Percentiles rank a stretch among this genome's conserved stretches.
Evolutionary conservation across 1,140 invertebrate genomes (phyloP).

Genomic region (Matsumurasca onukii): DNA sequence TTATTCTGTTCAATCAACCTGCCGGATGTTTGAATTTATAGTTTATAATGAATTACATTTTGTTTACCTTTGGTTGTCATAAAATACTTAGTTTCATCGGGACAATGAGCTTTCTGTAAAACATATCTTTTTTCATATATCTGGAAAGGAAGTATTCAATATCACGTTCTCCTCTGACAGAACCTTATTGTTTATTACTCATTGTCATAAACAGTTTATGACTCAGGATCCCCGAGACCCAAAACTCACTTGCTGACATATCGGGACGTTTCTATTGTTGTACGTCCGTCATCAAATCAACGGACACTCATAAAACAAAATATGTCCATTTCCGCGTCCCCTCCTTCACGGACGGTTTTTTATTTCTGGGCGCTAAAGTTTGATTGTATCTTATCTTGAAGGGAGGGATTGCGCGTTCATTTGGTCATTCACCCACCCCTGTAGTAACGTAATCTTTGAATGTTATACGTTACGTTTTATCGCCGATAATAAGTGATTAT

Average conservation of each 20-base stretch:
- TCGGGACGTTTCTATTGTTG: background rate
- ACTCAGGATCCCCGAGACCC: background rate
- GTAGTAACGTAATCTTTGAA: background rate
- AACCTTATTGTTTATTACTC: too few species aligned
- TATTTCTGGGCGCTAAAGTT: conserved; percentile 25
- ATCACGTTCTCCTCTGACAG: too few species aligned
- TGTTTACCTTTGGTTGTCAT: too few species aligned
- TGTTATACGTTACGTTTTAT: background rate
- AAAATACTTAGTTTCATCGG: too few species aligned
- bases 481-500: background rate
- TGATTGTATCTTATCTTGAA: background rate
- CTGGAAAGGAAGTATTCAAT: too few species aligned
- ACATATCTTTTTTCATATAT: too few species aligned
- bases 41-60: too few species aligned
- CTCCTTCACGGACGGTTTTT: background rate
- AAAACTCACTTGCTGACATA: background rate
- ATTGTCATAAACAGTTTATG: too few species aligned
- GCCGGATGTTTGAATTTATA: too few species aligned
- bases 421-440: background rate
- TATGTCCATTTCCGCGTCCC: conserved; percentile 2
- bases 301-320: conserved; percentile 20
- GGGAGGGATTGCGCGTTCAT: too few species aligned
- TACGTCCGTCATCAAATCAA: conserved; percentile 11
- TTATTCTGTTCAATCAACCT: too few species aligned
- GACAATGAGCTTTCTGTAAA: too few species aligned